A percentile compares a stretch with the other conserved stretches of the same genome.
Conservation (phyloP, 2,888 invertebrate species). For the Falcaria lacertinaria region DNA sequence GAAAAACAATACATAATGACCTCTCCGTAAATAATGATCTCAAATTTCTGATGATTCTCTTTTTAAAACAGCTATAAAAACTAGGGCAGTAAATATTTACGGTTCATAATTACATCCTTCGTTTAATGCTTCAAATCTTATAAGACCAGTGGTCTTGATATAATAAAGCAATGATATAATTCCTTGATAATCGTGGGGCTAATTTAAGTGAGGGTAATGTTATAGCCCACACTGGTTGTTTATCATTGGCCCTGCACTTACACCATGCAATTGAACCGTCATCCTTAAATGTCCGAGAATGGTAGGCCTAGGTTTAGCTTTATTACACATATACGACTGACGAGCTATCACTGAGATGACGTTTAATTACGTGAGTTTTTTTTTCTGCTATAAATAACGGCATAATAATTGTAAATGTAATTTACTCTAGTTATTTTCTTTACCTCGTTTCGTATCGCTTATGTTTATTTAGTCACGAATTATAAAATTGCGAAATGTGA, state of each 20-base stretch:
- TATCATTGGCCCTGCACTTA: slow-evolving; percentile 15
- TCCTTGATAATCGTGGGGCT: slow-evolving; percentile 14
- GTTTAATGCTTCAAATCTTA: slow-evolving; percentile 9
- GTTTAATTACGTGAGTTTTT: slow-evolving; percentile 21
- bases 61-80: background rate
- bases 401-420: slow-evolving; percentile 8
- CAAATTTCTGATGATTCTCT: background rate
- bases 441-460: background rate
- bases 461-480: slow-evolving; percentile 2
- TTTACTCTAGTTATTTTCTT: slow-evolving; percentile 6
- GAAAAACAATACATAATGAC: too few species aligned
- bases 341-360: slow-evolving; percentile 11
- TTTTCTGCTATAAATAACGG: slow-evolving; percentile 10
- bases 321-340: slow-evolving; percentile 15
- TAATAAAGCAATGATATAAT: slow-evolving; percentile 23
- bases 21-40: too few species aligned
- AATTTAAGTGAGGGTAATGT: slow-evolving; percentile 32
- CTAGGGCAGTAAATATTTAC: slow-evolving; percentile 24
- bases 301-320: slow-evolving; percentile 5
- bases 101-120: slow-evolving; percentile 21
- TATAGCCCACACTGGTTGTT: slow-evolving; percentile 22
- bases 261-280: slow-evolving; percentile 37
- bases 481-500: background rate
- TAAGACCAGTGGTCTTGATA: too few species aligned
- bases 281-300: slow-evolving; percentile 21